Evolutionary conservation across 2,113 vertebrate species (phyloP), one percentile per base, ranked within the genome.

Genomic region (Excalfactoria chinensis): DNA sequence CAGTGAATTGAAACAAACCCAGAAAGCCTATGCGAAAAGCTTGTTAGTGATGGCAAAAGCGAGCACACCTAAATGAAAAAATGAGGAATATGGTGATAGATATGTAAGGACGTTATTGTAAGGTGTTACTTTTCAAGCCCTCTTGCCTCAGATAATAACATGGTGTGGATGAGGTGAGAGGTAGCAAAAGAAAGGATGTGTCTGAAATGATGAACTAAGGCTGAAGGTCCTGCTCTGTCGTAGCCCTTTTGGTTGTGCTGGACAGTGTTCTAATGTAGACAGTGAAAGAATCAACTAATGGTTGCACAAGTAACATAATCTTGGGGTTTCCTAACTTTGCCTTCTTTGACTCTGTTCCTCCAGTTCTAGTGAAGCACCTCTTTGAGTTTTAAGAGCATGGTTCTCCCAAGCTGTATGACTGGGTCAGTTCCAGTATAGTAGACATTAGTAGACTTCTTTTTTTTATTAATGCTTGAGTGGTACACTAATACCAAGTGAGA

Each of bases 251-350:
- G 30, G 43, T 89, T 25, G 49, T 32, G 17, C 82, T 74, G 76
- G 30, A 49, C 81, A 64, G 28, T 14, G 7, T 8, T 62, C 15
- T 70, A 43, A 32, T 44, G 66, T 14, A n/a, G 35, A 22, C 37
- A 23, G 35, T 64, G 35, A 84, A 64, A 44, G 44, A 66, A 68
- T 30, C 26, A 75, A 84, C 58, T 55, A 51, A 35, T 79, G 32
- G 32, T 83, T 93, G 35, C 78, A 89, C 28, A 67, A 72, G 35
- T 46, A 58, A 55, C 68, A 10, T 41, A 72, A 69, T 69, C 30
- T 32, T 74, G 43, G 12, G 12, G 68, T 93, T 93, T 94, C 92
- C 53, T 84, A 89, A 41, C 62, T 83, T 91, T 14, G 22, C 5
- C 2, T 76, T 94, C 63, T 70, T 69, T 67, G 56, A 60, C 68